A percentile compares a stretch with the other conserved stretches of the same genome.
Evolutionary conservation across 2,888 invertebrate species (phyloP).

Genomic region (Apodemia mormo): DNA sequence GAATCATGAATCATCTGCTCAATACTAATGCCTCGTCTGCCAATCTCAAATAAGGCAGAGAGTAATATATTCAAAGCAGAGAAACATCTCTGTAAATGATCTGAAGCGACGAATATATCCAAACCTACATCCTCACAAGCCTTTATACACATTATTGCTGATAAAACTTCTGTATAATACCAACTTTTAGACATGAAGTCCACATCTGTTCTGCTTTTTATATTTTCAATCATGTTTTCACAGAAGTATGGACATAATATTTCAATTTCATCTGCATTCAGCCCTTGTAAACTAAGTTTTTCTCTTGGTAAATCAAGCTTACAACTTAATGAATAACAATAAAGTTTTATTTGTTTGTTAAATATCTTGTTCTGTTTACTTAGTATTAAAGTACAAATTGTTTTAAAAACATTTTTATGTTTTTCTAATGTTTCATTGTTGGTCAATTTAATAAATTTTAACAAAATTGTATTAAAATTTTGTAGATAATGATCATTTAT

Average conservation of each 20-base stretch:
- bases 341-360: slow-evolving; percentile 51
- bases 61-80: slow-evolving; percentile 54
- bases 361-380: slow-evolving; percentile 48
- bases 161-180: slow-evolving; percentile 53
- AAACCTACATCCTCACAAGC: slow-evolving; percentile 48
- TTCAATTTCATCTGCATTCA: slow-evolving; percentile 55
- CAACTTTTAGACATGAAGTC: slow-evolving; percentile 50
- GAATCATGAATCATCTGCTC: slow-evolving; percentile 36
- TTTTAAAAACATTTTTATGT: slow-evolving; percentile 44
- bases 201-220: slow-evolving; percentile 37
- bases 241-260: slow-evolving; percentile 50
- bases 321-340: slow-evolving; percentile 55
- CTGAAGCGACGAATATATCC: slow-evolving; percentile 52
- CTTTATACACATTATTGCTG: slow-evolving; percentile 51
- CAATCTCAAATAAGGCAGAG: slow-evolving; percentile 43
- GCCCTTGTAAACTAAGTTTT: slow-evolving; percentile 50
- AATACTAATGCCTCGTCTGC: slow-evolving; percentile 16
- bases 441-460: slow-evolving; percentile 47
- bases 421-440: slow-evolving; percentile 39
- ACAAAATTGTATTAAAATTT: slow-evolving; percentile 49
- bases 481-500: slow-evolving; percentile 48
- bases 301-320: slow-evolving; percentile 50
- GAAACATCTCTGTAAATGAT: slow-evolving; percentile 54
- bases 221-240: slow-evolving; percentile 47
- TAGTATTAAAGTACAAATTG: slow-evolving; percentile 55